These are phyloP conservation scores for Macrobrachium nipponense DNA, from an alignment of 1,140 invertebrate genomes.

Conservation along the genomic window DNA sequence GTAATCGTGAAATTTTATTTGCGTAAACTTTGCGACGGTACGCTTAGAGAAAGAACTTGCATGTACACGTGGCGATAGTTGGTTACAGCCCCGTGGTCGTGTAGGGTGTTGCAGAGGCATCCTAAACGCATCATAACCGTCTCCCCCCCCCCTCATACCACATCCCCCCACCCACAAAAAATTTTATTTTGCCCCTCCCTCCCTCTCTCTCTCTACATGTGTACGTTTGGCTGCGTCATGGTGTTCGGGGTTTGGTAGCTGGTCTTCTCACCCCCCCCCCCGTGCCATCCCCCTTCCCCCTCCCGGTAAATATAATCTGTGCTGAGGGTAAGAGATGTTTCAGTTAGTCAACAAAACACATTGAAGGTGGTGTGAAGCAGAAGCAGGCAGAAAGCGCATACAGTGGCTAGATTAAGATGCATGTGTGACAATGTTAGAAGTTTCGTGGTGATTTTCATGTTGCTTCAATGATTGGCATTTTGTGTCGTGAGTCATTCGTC, in stretches of 20 bases:
- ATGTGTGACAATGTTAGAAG: too few relatives aligned
- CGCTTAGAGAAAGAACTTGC: not conserved
- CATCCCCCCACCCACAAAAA: too few relatives aligned
- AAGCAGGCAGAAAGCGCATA: not conserved
- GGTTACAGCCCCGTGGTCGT: not conserved
- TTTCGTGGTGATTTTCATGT: too few relatives aligned
- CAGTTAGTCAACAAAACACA: constrained; percentile 25
- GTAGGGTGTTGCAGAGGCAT: constrained; percentile 41
- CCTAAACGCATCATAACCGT: too few relatives aligned
- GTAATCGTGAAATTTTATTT: too few relatives aligned
- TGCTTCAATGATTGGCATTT: too few relatives aligned
- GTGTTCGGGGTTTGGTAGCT: not conserved
- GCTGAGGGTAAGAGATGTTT: constrained; percentile 26
- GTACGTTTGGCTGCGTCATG: constrained; percentile 42
- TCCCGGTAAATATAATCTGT: constrained; percentile 27
- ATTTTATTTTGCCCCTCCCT: too few relatives aligned
- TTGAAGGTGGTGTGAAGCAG: constrained; percentile 7
- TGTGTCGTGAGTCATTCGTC: too few relatives aligned
- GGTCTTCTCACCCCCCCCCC: constrained; percentile 11
- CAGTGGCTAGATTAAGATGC: not conserved
- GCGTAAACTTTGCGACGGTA: not conserved
- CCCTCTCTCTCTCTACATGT: not conserved
- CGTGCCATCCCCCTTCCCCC: not conserved
- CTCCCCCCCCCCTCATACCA: too few relatives aligned
- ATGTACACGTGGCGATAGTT: not conserved